Base-by-base conservation (phyloP, 2,888 invertebrate species). In the Rutpela maculata region DNA sequence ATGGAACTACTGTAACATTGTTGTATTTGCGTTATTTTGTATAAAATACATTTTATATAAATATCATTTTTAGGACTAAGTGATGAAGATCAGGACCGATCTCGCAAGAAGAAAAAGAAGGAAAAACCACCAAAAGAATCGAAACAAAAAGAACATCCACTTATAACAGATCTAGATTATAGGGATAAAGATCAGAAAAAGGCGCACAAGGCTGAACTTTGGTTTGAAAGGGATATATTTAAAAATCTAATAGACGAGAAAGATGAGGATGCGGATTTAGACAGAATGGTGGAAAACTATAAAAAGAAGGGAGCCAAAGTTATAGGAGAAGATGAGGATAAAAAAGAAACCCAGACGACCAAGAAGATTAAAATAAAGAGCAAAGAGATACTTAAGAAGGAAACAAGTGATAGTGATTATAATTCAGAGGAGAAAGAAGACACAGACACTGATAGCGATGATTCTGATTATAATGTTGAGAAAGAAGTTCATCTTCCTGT, bases 171-270 rank as follows among this genome's bases (percentile, higher is more conserved):
- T 85, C 90, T 97, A 60, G 97, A 97, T 87, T 91, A 93, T 76
- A 92, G 95, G 4, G 94, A 95, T 81, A 95, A 94, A 79, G 93
- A 94, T 70, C 93, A 94, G 6, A 95, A 94, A 84, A 92, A 94
- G 18, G 92, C 94, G 17, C 93, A 94, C 84, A 96, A 96, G 88
- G 97, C 97, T 0, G 93, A 96, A 84, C 90, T 96, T 43, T 97
- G 97, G 97, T 96, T 96, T 89, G 94, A 97, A 86, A 95, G 96
- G 86, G 96, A 96, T 80, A 92, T 93, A 82, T 95, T 97, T 82
- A 95, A 96, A 87, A 93, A 95, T 85, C 89, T 97, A 22, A 93
- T 95, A 11, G 93, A 94, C 78, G 97, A 96, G 75, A 95, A 94
- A 63, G 97, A 97, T 87, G 97, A 97, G 89, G 97, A 97, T 83